These are phyloP conservation scores for Amphilophus citrinellus DNA, from an alignment of 2,113 vertebrate genomes.

Conservation along the genomic window DNA sequence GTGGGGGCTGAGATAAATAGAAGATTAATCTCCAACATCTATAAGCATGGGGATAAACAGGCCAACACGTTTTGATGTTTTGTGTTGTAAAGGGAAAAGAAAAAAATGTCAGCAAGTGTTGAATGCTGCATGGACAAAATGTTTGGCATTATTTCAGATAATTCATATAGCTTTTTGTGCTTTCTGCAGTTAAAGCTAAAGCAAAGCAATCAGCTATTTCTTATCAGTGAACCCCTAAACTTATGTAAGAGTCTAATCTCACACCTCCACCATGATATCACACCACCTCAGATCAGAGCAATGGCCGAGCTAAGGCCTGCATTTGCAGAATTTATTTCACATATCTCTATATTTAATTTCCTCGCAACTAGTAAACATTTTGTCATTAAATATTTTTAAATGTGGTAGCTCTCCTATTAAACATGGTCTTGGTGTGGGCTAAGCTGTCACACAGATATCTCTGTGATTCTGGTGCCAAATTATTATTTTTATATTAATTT, in stretches of 20 bases:
- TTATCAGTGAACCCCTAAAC: constrained; percentile 43
- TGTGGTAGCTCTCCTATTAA: neutral
- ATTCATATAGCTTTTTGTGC: neutral
- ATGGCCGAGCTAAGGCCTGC: constrained; percentile 24
- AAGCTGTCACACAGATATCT: neutral
- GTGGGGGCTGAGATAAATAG: constrained; percentile 26
- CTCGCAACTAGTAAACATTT: constrained; percentile 26
- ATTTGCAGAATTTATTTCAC: constrained; percentile 14
- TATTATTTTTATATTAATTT: neutral
- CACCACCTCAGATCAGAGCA: constrained; percentile 44
- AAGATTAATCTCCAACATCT: constrained; percentile 32
- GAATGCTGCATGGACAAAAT: constrained; percentile 10
- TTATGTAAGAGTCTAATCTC: constrained; percentile 59
- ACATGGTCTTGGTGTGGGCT: neutral
- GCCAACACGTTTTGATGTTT: neutral
- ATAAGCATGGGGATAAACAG: neutral
- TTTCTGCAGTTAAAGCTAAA: constrained; percentile 18
- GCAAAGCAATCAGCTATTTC: neutral
- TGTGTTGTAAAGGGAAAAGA: neutral
- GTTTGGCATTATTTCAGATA: neutral
- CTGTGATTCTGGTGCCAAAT: neutral
- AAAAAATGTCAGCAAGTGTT: neutral
- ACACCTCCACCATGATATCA: constrained; percentile 22
- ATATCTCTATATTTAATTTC: constrained; percentile 29
- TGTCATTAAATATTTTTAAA: constrained; percentile 40